Conservation (phyloP, 2,113 vertebrate genomes). For the Sarotherodon lohbergeri region DNA sequence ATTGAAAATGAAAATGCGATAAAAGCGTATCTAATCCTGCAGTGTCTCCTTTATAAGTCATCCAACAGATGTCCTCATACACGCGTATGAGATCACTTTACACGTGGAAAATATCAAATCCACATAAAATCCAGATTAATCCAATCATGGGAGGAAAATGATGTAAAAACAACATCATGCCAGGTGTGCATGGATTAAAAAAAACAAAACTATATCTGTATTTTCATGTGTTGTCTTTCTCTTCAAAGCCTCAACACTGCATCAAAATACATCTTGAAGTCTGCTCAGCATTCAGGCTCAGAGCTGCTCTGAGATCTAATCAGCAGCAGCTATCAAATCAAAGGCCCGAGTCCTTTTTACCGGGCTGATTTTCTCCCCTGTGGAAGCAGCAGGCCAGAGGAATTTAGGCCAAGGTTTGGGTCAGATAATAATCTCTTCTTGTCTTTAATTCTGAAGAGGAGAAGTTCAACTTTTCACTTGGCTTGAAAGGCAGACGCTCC, state of each 20-base stretch:
- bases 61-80: not conserved
- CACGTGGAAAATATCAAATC: not conserved
- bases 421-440: conserved; percentile 40
- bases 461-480: not conserved
- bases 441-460: conserved; percentile 18
- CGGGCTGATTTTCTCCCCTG: not conserved
- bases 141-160: not conserved
- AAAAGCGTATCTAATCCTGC: not conserved
- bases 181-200: not conserved
- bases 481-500: not conserved
- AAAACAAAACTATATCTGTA: not conserved
- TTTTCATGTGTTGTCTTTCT: not conserved
- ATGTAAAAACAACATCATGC: not conserved
- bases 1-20: not conserved
- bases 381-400: not conserved
- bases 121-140: not conserved
- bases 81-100: not conserved
- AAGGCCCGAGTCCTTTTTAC: not conserved
- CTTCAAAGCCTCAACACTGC: not conserved
- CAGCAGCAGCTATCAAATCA: conserved; percentile 34
- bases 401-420: conserved; percentile 39
- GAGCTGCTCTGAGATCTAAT: conserved; percentile 32
- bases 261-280: not conserved
- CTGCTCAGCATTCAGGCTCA: conserved; percentile 20
- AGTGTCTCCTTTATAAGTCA: not conserved